Conservation (phyloP, 1,140 invertebrate genomes). For the Dinoponera quadriceps region DNA sequence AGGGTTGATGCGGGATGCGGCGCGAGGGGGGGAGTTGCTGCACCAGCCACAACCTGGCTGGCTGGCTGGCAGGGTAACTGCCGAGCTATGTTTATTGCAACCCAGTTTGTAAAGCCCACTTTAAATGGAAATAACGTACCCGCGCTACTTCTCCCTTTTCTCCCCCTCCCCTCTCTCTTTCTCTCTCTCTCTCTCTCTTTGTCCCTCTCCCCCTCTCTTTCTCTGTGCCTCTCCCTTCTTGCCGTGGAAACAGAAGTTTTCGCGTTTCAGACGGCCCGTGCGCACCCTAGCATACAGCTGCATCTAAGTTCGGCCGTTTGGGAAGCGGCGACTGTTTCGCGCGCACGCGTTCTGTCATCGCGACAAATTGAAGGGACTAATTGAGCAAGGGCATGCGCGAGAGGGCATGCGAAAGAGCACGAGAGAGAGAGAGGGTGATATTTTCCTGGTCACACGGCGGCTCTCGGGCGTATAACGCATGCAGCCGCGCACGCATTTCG, state of each 20-base stretch:
- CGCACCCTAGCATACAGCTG: background rate
- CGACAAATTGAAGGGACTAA: slow-evolving; percentile 26
- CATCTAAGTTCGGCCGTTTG: slow-evolving; percentile 28
- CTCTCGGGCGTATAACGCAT: background rate
- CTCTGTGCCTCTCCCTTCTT: background rate
- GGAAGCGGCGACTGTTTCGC: slow-evolving; percentile 14
- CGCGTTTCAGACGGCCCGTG: slow-evolving; percentile 37
- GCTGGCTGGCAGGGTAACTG: slow-evolving; percentile 47
- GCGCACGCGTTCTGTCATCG: background rate
- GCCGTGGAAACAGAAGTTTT: slow-evolving; percentile 59
- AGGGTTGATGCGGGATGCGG: slow-evolving; percentile 30
- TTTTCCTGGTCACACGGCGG: background rate
- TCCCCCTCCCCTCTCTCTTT: background rate
- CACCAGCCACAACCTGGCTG: slow-evolving; percentile 46
- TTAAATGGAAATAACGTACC: slow-evolving; percentile 68
- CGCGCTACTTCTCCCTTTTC: background rate
- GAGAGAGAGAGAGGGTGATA: background rate
- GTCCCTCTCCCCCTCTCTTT: background rate
- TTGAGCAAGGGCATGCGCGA: background rate
- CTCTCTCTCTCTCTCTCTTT: background rate
- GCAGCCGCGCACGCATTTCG: background rate
- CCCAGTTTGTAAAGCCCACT: slow-evolving; percentile 69
- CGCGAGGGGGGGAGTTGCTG: background rate
- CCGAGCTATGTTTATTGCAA: slow-evolving; percentile 67
- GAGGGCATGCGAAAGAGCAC: background rate